Conservation (phyloP, 2,888 invertebrate genomes). For the Disparrhopalites patrizii region DNA sequence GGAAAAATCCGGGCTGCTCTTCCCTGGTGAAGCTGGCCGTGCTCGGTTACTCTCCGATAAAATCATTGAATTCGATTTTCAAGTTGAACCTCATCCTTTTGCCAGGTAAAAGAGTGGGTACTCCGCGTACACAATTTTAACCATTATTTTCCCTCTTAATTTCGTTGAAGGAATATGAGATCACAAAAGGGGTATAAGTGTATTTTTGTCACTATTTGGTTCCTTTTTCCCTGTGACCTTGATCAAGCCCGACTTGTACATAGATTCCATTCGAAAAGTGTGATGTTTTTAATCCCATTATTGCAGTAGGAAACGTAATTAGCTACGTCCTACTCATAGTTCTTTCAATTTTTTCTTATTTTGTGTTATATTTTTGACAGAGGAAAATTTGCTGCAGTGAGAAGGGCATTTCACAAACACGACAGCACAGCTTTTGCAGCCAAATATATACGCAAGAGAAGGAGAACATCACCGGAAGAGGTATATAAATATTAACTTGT, state of each 20-base stretch:
- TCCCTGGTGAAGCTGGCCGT: slow-evolving; percentile 65
- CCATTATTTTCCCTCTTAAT: too few species aligned
- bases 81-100: slow-evolving; percentile 77
- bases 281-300: too few species aligned
- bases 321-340: too few species aligned
- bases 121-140: too few species aligned
- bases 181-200: too few species aligned
- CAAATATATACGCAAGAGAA: slow-evolving; percentile 87
- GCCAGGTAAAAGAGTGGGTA: slow-evolving; percentile 82
- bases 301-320: too few species aligned
- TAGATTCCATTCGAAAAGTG: too few species aligned
- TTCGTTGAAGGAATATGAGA: too few species aligned
- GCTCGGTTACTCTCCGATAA: slow-evolving; percentile 66
- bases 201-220: too few species aligned
- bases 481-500: slow-evolving; percentile 21
- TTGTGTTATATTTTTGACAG: slow-evolving; percentile 61
- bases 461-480: slow-evolving; percentile 61
- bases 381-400: slow-evolving; percentile 94
- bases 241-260: too few species aligned
- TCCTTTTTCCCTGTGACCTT: too few species aligned
- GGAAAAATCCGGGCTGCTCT: slow-evolving; percentile 60
- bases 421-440: slow-evolving; percentile 90
- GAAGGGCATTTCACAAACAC: slow-evolving; percentile 79
- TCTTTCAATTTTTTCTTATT: neutral
- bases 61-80: slow-evolving; percentile 71